Evolutionary conservation across 2,113 vertebrate genomes (phyloP).

Genomic region (Paedocypris sp.): DNA sequence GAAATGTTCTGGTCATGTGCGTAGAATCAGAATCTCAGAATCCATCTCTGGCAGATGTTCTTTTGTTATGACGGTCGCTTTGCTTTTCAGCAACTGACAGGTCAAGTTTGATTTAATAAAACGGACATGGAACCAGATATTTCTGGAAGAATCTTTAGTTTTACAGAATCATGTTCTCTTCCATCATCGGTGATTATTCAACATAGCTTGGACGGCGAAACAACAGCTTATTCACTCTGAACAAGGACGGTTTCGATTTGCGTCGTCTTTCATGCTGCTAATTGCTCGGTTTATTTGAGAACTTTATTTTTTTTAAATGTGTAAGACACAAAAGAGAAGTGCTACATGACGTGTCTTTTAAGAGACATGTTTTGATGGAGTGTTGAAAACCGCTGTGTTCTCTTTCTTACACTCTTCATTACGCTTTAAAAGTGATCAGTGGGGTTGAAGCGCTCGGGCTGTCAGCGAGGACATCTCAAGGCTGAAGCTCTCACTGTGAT

Average conservation of each 20-base stretch:
- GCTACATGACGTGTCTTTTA: not conserved
- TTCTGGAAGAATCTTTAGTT: too few relatives aligned
- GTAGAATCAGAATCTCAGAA: too few relatives aligned
- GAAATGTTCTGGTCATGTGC: too few relatives aligned
- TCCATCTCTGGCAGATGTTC: too few relatives aligned
- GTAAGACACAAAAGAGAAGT: not conserved
- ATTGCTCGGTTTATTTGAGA: not conserved
- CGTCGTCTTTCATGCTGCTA: not conserved
- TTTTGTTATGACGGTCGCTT: too few relatives aligned
- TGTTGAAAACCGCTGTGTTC: not conserved
- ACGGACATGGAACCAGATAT: too few relatives aligned
- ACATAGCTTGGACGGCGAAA: too few relatives aligned
- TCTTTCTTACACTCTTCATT: not conserved
- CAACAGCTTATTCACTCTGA: not conserved
- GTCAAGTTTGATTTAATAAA: not conserved
- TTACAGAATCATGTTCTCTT: too few relatives aligned
- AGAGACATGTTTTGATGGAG: not conserved
- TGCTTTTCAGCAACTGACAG: not conserved
- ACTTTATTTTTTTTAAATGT: not conserved
- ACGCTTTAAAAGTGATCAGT: slow-evolving; percentile 3
- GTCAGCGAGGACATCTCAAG: slow-evolving; percentile 17
- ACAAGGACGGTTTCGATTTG: not conserved
- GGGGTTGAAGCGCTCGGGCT: slow-evolving; percentile 1
- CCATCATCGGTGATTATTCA: too few relatives aligned
- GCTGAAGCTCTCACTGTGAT: slow-evolving; percentile 23